Percentiles rank a stretch among this genome's conserved stretches.
phyloP scores from a whole-genome alignment of 2,113 vertebrate genomes.

The Micromys minutus region DNA sequence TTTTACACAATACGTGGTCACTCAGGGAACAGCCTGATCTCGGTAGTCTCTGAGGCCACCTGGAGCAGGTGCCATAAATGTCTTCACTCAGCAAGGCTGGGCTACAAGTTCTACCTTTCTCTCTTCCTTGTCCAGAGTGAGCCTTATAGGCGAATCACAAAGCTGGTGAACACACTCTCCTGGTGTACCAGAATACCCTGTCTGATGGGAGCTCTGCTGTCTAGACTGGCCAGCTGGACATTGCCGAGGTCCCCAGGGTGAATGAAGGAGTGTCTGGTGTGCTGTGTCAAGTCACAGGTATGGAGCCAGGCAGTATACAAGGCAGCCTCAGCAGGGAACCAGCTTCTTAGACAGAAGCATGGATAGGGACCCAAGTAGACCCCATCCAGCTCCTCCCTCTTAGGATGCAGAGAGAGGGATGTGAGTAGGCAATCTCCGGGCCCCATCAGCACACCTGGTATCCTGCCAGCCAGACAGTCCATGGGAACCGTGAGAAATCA shows the following conservation, averaged over 20 bases:
- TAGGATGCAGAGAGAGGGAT: background rate
- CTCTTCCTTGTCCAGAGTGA: fast-evolving
- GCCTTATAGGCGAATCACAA: too few species aligned
- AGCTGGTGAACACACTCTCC: fast-evolving
- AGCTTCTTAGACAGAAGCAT: background rate
- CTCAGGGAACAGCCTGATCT: background rate
- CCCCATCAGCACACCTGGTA: background rate
- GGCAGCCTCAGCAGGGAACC: fast-evolving
- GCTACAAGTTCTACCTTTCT: fast-evolving
- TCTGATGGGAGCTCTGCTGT: background rate
- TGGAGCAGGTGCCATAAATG: fast-evolving
- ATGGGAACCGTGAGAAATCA: background rate
- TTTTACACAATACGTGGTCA: background rate
- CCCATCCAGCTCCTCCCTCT: background rate
- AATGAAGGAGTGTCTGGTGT: conserved; percentile 24
- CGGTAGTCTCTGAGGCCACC: background rate
- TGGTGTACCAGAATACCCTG: too few species aligned
- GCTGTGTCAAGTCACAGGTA: fast-evolving
- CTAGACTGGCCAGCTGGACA: background rate
- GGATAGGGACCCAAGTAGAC: background rate
- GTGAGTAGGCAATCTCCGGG: background rate
- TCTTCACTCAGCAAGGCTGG: background rate
- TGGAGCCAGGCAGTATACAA: background rate
- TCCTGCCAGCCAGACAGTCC: background rate
- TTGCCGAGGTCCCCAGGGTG: fast-evolving